Percentiles rank a stretch among this genome's conserved stretches.
Evolutionary conservation across 1,140 invertebrate species (phyloP).

Genomic region (Asobara japonica): DNA sequence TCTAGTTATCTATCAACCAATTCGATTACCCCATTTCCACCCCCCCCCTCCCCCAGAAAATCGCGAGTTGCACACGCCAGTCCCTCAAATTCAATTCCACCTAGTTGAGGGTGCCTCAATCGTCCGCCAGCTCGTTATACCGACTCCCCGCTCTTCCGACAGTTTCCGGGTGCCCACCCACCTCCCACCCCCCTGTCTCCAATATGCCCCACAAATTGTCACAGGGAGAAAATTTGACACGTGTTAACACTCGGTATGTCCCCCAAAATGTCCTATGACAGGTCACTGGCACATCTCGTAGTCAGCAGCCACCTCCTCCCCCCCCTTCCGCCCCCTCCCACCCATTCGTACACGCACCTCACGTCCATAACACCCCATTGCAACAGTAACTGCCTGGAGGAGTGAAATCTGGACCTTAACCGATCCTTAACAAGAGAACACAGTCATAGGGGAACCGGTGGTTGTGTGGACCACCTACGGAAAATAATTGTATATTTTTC

Average conservation of each 20-base stretch:
- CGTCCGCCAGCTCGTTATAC: background rate
- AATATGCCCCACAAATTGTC: constrained; percentile 5
- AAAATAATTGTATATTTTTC: background rate
- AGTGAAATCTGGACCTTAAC: no score
- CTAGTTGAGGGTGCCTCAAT: constrained; percentile 3
- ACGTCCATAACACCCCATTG: no score
- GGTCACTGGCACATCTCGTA: background rate
- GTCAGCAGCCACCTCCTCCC: background rate
- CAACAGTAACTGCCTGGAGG: no score
- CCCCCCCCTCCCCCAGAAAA: constrained; percentile 8
- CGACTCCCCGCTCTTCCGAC: background rate
- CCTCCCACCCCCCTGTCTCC: background rate
- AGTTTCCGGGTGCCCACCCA: background rate
- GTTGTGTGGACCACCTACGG: no score
- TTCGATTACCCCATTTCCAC: constrained; percentile 1
- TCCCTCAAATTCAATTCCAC: background rate
- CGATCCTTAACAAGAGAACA: no score
- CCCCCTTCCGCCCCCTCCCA: no score
- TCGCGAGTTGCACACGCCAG: background rate
- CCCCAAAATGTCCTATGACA: background rate
- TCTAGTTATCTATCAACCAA: constrained; percentile 26
- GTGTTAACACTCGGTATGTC: constrained; percentile 7
- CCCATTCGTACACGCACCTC: no score
- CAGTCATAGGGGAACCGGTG: no score
- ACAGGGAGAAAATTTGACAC: constrained; percentile 31